Evolutionary conservation across 2,797 vertebrate species (phyloP).

Genomic region (Betta splendens): DNA sequence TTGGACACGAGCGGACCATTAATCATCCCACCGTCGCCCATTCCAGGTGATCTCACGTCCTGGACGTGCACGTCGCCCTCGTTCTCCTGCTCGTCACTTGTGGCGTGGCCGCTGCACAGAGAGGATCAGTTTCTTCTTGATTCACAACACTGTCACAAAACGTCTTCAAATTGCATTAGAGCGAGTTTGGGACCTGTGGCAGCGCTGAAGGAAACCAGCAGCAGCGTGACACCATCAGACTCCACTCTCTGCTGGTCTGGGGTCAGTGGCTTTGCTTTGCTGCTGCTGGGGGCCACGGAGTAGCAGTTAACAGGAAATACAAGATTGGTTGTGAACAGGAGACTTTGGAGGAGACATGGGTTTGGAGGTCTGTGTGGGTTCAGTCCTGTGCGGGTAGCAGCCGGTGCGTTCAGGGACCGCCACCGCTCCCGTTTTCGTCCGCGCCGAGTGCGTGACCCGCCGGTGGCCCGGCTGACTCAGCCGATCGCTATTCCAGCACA

Average conservation of each 20-base stretch:
- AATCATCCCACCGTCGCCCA: slow-evolving; percentile 10
- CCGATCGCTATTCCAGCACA: slow-evolving; percentile 51
- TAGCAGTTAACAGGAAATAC: slow-evolving; percentile 9
- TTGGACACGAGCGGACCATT: slow-evolving; percentile 1
- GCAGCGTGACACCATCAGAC: slow-evolving; percentile 65
- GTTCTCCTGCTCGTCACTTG: slow-evolving; percentile 13
- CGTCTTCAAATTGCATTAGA: slow-evolving; percentile 59
- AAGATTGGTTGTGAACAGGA: slow-evolving; percentile 16
- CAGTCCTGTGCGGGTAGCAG: too few relatives aligned
- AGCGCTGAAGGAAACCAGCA: slow-evolving; percentile 12
- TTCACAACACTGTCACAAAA: slow-evolving; percentile 49
- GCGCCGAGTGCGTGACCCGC: slow-evolving; percentile 59
- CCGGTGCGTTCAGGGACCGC: too few relatives aligned
- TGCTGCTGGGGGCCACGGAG: slow-evolving; percentile 21
- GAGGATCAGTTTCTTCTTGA: slow-evolving; percentile 50
- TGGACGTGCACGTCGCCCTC: background rate
- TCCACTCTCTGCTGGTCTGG: slow-evolving; percentile 25
- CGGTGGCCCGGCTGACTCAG: slow-evolving; percentile 61
- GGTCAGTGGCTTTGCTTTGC: slow-evolving; percentile 48
- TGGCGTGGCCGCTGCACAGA: slow-evolving; percentile 34
- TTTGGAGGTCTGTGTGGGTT: too few relatives aligned
- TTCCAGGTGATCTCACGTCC: slow-evolving; percentile 14
- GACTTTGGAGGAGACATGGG: slow-evolving; percentile 14
- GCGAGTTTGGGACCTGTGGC: slow-evolving; percentile 56
- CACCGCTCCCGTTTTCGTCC: too few relatives aligned